Percentiles rank a stretch among this genome's conserved stretches.
These are phyloP conservation scores for Pachyuromys duprasi DNA, from an alignment of 2,797 vertebrate genomes.

Conservation along the genomic window DNA sequence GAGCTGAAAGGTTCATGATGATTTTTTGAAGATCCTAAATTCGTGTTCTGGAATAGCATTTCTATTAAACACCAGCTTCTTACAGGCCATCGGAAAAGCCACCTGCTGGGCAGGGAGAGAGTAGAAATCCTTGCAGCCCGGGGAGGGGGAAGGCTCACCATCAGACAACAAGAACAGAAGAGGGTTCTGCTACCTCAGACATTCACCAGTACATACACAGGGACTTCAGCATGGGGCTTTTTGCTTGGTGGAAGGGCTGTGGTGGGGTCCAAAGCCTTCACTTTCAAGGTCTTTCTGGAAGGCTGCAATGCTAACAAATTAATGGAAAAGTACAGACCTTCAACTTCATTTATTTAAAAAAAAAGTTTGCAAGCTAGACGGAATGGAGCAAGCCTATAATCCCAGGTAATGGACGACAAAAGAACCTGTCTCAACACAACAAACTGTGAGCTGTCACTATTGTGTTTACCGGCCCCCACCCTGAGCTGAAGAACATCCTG, in stretches of 20 bases:
- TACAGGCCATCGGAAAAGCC: slow-evolving; percentile 26
- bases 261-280: not conserved
- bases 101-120: not conserved
- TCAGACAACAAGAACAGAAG: not conserved
- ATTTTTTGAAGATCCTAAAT: slow-evolving; percentile 72
- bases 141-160: not conserved
- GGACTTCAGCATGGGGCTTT: fast-evolving
- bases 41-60: slow-evolving; percentile 73
- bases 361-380: not conserved
- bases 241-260: not conserved
- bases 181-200: fast-evolving
- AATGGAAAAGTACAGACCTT: not conserved
- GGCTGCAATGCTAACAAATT: not conserved
- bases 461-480: not conserved
- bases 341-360: not conserved
- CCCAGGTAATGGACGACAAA: not conserved
- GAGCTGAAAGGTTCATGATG: not conserved
- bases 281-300: not conserved
- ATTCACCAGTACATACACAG: not conserved
- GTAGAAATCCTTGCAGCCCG: not conserved
- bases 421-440: not conserved
- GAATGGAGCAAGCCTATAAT: not conserved
- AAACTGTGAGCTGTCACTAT: not conserved
- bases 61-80: slow-evolving; percentile 16
- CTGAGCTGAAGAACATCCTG: not conserved